Conservation (phyloP, 2,888 invertebrate genomes). For the Phania funesta region DNA sequence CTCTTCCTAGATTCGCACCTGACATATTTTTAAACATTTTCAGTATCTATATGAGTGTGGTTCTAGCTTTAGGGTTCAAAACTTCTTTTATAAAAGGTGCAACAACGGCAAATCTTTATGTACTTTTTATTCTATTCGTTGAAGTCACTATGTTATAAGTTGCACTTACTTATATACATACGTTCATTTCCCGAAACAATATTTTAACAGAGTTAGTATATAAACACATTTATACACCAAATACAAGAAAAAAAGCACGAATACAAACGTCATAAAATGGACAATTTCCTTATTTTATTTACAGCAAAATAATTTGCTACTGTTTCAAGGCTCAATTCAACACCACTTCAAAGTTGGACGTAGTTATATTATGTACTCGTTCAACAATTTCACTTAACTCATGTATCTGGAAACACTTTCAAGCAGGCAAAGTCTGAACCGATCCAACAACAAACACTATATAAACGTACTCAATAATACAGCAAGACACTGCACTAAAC, state of each 20-base stretch:
- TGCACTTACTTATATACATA: too few species aligned
- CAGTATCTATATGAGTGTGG: too few species aligned
- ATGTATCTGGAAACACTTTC: slow-evolving; percentile 56
- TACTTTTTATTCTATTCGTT: too few species aligned
- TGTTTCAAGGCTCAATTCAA: slow-evolving; percentile 11
- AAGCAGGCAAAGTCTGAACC: slow-evolving; percentile 49
- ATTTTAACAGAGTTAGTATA: neutral
- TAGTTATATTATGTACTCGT: slow-evolving; percentile 29
- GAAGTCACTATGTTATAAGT: too few species aligned
- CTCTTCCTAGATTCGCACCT: too few species aligned
- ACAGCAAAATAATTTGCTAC: slow-evolving; percentile 46
- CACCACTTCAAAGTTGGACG: slow-evolving; percentile 66
- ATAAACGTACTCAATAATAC: slow-evolving; percentile 38
- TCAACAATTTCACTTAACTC: slow-evolving; percentile 59
- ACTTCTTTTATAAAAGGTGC: too few species aligned
- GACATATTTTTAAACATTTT: too few species aligned
- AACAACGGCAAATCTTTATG: too few species aligned
- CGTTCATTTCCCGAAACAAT: too few species aligned
- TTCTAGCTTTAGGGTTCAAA: too few species aligned
- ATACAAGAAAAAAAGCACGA: too few species aligned
- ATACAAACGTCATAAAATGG: neutral
- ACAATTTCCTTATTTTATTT: slow-evolving; percentile 5
- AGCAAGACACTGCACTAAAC: slow-evolving; percentile 20
- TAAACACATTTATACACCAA: too few species aligned
- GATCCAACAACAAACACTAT: slow-evolving; percentile 39